A percentile compares a stretch with the other conserved stretches of the same genome.
Conservation (phyloP, 2,797 vertebrate species). For the Coilia nasus region DNA sequence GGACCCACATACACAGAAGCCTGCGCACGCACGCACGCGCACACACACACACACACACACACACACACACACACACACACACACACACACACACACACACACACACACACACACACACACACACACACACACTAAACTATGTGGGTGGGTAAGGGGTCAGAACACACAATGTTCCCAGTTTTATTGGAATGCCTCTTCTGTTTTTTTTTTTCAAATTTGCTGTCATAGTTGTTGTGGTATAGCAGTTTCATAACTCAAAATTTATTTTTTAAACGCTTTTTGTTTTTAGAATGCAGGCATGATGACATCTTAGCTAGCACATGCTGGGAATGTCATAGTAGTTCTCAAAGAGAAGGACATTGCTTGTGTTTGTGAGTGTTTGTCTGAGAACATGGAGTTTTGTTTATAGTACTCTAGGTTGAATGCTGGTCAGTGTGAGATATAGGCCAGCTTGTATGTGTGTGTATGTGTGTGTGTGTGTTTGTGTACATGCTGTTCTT, state of each 20-base stretch:
- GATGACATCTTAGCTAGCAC: neutral
- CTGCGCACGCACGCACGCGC: neutral
- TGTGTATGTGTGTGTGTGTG: neutral
- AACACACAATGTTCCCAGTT: constrained; percentile 70
- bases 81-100: constrained; percentile 17
- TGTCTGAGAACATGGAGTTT: constrained; percentile 25
- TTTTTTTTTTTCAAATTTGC: neutral
- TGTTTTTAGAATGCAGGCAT: neutral
- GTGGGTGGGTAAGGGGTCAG: constrained; percentile 47
- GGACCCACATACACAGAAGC: neutral
- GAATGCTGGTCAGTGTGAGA: neutral
- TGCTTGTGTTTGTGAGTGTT: neutral
- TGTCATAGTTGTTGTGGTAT: neutral
- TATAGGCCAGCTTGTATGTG: constrained; percentile 1
- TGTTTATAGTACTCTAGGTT: constrained; percentile 16
- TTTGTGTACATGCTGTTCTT: neutral
- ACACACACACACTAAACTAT: neutral
- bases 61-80: constrained; percentile 6
- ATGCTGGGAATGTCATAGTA: neutral
- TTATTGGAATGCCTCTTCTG: constrained; percentile 64
- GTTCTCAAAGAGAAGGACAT: neutral
- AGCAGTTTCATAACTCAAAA: neutral
- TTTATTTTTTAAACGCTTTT: neutral
- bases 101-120: constrained; percentile 7
- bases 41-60: constrained; percentile 14